These are phyloP conservation scores for Pseudotriccus pelzelni DNA, from an alignment of 2,797 vertebrate species.

Conservation along the genomic window DNA sequence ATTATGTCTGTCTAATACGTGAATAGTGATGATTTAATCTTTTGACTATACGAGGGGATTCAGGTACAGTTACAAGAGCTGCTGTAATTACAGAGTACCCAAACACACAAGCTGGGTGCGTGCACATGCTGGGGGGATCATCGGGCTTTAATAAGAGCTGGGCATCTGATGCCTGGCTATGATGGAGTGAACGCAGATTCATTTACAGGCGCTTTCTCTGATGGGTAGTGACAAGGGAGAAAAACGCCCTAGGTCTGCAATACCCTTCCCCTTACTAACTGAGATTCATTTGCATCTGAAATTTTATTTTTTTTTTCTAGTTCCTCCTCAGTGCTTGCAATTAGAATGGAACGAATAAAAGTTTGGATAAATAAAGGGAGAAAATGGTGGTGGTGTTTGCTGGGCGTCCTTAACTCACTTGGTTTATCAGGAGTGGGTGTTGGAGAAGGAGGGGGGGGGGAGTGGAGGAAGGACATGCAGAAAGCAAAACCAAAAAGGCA, in stretches of 20 bases:
- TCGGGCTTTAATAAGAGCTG: slow-evolving; percentile 18
- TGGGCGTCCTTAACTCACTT: slow-evolving; percentile 22
- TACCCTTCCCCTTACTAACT: slow-evolving; percentile 42
- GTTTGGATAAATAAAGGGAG: slow-evolving; percentile 24
- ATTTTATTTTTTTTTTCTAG: not conserved
- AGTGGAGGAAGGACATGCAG: slow-evolving; percentile 24
- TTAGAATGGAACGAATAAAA: not conserved
- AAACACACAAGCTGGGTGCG: not conserved
- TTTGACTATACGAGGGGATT: slow-evolving; percentile 32
- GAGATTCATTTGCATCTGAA: slow-evolving; percentile 25
- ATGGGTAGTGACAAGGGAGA: slow-evolving; percentile 45
- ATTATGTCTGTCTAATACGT: slow-evolving; percentile 61
- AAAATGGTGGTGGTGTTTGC: slow-evolving; percentile 16
- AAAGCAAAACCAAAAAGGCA: slow-evolving; percentile 50
- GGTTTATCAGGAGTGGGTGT: not conserved
- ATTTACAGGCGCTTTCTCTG: slow-evolving; percentile 10
- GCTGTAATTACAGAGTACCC: slow-evolving; percentile 59
- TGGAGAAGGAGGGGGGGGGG: not conserved
- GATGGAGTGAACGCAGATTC: slow-evolving; percentile 24
- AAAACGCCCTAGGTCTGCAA: slow-evolving; percentile 60
- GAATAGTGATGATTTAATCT: slow-evolving; percentile 69
- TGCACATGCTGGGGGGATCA: slow-evolving; percentile 27
- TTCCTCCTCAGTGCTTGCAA: not conserved
- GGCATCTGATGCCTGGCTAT: slow-evolving; percentile 50
- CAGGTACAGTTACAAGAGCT: slow-evolving; percentile 45